Evolutionary conservation across 2,797 vertebrate species (phyloP).

Genomic region (Hephaestus fuliginosus): DNA sequence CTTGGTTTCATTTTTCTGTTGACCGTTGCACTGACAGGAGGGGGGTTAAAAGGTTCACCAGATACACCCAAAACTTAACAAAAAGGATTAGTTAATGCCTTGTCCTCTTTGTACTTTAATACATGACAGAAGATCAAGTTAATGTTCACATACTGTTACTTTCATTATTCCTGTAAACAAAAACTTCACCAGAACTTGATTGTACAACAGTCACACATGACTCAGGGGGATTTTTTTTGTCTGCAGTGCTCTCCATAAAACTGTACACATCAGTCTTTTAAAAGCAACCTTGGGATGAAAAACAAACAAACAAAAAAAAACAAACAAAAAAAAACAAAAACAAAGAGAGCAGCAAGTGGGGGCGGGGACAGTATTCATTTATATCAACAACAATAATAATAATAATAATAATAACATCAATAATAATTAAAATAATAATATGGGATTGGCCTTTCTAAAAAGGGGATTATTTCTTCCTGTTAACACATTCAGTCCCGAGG

Average conservation of each 20-base stretch:
- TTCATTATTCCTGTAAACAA: constrained; percentile 86
- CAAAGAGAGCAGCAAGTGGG: constrained; percentile 48
- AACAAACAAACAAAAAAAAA: background rate
- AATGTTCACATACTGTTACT: constrained; percentile 47
- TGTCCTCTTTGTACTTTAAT: constrained; percentile 80
- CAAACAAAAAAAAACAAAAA: background rate
- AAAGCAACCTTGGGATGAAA: constrained; percentile 70
- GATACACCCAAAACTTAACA: constrained; percentile 78
- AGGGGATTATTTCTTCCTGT: constrained; percentile 78
- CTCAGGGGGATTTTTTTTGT: constrained; percentile 29
- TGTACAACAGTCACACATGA: constrained; percentile 89
- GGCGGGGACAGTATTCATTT: constrained; percentile 83
- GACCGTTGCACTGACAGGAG: constrained; percentile 81
- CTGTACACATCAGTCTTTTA: constrained; percentile 84
- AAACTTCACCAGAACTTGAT: constrained; percentile 90
- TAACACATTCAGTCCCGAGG: constrained; percentile 83
- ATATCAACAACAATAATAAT: constrained; percentile 59
- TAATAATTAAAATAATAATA: constrained; percentile 85
- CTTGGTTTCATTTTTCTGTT: constrained; percentile 70
- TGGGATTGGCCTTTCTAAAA: constrained; percentile 90
- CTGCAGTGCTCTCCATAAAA: constrained; percentile 83
- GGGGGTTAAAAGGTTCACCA: constrained; percentile 76
- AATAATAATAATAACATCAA: constrained; percentile 57
- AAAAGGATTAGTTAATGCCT: constrained; percentile 81
- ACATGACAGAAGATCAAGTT: constrained; percentile 77